phyloP scores from a whole-genome alignment of 2,113 vertebrate species.

The Benthochromis sp. region DNA sequence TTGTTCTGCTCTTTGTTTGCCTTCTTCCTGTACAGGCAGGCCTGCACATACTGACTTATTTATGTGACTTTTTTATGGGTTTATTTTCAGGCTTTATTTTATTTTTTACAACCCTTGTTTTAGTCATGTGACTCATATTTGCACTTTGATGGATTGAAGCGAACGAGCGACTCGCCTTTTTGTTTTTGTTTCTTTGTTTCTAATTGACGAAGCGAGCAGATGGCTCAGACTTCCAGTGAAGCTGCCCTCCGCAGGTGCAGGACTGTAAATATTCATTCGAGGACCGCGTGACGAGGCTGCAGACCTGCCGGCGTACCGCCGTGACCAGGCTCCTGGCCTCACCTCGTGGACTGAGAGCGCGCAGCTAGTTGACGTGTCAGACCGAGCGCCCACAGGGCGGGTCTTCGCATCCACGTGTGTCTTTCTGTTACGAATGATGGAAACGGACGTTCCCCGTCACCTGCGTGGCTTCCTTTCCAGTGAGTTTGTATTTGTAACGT shows the following conservation, averaged over 20 bases:
- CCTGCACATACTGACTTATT: slow-evolving; percentile 71
- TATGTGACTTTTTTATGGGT: slow-evolving; percentile 40
- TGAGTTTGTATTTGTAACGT: neutral
- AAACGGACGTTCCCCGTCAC: neutral
- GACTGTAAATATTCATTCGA: neutral
- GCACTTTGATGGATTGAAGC: slow-evolving; percentile 66
- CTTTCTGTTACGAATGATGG: fast-evolving
- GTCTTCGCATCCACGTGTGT: neutral
- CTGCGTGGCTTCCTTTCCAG: neutral
- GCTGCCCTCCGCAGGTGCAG: neutral
- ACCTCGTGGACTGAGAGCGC: neutral
- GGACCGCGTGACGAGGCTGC: neutral
- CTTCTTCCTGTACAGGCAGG: slow-evolving; percentile 72
- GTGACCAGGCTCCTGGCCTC: neutral
- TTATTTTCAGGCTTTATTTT: slow-evolving; percentile 14
- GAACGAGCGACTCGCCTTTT: slow-evolving; percentile 54
- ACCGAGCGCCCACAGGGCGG: neutral
- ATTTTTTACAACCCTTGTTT: slow-evolving; percentile 28
- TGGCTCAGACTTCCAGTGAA: neutral
- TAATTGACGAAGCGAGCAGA: slow-evolving; percentile 6
- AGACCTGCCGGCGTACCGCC: fast-evolving
- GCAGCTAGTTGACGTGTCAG: neutral
- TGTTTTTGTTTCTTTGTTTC: slow-evolving; percentile 8
- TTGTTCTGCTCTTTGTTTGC: slow-evolving; percentile 29
- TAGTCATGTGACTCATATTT: slow-evolving; percentile 58